Percentiles rank a stretch among this genome's conserved stretches.
These are phyloP conservation scores for Leucoptera coffeella DNA, from an alignment of 2,888 invertebrate genomes.

Conservation along the genomic window DNA sequence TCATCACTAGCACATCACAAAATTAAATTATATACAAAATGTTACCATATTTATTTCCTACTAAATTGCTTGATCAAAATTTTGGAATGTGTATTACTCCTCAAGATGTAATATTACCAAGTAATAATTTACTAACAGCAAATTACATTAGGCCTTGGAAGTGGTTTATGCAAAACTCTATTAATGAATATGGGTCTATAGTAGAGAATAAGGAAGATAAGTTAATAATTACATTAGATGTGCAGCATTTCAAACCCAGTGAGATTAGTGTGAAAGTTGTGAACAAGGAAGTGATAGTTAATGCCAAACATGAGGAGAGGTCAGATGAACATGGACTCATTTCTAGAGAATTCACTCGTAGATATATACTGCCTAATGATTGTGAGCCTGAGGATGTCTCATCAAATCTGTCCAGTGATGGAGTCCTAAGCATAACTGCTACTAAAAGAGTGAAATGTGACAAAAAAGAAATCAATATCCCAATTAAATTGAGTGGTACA, in stretches of 20 bases:
- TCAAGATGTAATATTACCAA: slow-evolving; percentile 14
- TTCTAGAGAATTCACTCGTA: slow-evolving; percentile 33
- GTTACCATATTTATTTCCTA: slow-evolving; percentile 12
- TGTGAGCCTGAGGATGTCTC: slow-evolving; percentile 14
- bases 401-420: slow-evolving; percentile 19
- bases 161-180: slow-evolving; percentile 9
- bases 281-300: slow-evolving; percentile 54
- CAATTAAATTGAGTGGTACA: slow-evolving; percentile 15
- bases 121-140: slow-evolving; percentile 9
- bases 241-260: slow-evolving; percentile 61
- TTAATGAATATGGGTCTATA: slow-evolving; percentile 15
- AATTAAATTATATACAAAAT: too few species aligned
- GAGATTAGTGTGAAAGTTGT: slow-evolving; percentile 63
- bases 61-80: slow-evolving; percentile 12
- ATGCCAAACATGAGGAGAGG: slow-evolving; percentile 46
- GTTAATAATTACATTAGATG: slow-evolving; percentile 57
- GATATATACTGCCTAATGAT: slow-evolving; percentile 28
- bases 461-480: slow-evolving; percentile 14
- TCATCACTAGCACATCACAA: too few species aligned
- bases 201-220: slow-evolving; percentile 17
- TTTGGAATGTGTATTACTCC: slow-evolving; percentile 14
- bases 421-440: slow-evolving; percentile 15
- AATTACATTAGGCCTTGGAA: slow-evolving; percentile 18
- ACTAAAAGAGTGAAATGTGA: slow-evolving; percentile 8
- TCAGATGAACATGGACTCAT: slow-evolving; percentile 38